Evolutionary conservation across 2,888 invertebrate species (phyloP), one percentile per base, ranked within the genome.

Genomic region (Rotaria magnacalcarata): DNA sequence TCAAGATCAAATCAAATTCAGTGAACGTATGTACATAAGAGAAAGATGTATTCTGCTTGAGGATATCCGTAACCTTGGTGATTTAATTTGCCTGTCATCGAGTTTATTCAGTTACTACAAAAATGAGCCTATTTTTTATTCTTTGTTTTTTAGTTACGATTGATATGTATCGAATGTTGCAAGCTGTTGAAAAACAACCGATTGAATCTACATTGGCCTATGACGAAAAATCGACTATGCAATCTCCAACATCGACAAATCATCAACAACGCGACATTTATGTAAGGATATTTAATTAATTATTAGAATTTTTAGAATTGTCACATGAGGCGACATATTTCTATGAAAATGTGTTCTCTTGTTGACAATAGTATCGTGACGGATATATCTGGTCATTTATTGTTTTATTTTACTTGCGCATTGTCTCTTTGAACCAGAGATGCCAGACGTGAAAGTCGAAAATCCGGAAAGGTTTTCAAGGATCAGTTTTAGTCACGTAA

Each of bases 161-260:
- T 93, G 97, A 97, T 92, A 97, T 97, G 97, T 97, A 95, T 92
- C 93, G 97, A 89, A 96, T 97, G 94, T 93, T 97, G 87, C 97
- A 97, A 92, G 96, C 96, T 0, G 92, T 97, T 87, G 97, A 97
- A 91, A 92, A 96, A 88, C 96, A 97, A 90, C 95, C 96, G 21
- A 94, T 95, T 88, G 95, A 95, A 89, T 95, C 54, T 11, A 2
- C 74, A 50, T 34, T 24, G 54, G 10, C 24, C 6, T 21, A 27
- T 84, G 34, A 84, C 54, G 80, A 80, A 11, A 47, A 47, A 80
- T 24, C 47, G 11, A 80, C 21, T n/a, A 8, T 80, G 24, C 80
- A 80, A 80, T 47, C 80, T 11, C 80, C 80, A 24, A 41, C 47
- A 47, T 47, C 80, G 47, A 47, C 84, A 27, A 56, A 50, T 47